These are phyloP conservation scores for Carabus problematicus DNA, from an alignment of 2,888 invertebrate species.

Conservation along the genomic window DNA sequence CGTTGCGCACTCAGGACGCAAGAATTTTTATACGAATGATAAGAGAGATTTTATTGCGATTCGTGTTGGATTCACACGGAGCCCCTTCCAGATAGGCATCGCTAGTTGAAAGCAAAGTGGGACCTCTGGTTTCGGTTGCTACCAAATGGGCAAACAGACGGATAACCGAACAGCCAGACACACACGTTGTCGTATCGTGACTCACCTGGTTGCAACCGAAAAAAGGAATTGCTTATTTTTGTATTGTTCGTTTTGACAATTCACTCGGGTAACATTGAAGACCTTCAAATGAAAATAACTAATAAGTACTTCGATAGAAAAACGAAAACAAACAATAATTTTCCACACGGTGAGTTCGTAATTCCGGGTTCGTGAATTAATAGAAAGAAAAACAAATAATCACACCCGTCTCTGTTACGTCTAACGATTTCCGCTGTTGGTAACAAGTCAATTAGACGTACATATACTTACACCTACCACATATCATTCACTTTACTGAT, in stretches of 20 bases:
- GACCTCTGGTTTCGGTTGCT: background rate
- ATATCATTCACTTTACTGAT: conserved; percentile 24
- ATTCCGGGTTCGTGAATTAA: conserved; percentile 22
- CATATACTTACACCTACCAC: no score
- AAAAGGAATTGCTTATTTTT: no score
- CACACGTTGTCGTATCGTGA: no score
- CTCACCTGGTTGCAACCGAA: no score
- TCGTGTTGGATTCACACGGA: conserved; percentile 21
- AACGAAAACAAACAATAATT: conserved; percentile 17
- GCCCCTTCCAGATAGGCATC: conserved; percentile 7
- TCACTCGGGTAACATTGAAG: no score
- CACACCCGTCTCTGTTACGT: conserved; percentile 16
- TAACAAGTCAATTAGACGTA: conserved; percentile 32
- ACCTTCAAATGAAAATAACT: no score
- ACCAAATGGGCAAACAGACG: background rate
- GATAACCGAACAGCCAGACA: background rate
- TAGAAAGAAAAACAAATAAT: conserved; percentile 12
- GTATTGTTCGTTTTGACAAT: no score
- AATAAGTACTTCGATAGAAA: no score
- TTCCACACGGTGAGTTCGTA: conserved; percentile 2
- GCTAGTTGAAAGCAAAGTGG: background rate
- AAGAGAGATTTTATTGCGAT: conserved; percentile 22
- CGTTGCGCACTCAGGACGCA: background rate
- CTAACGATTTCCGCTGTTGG: conserved; percentile 34
- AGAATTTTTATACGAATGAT: conserved; percentile 15